Evolutionary conservation across 2,888 invertebrate genomes (phyloP).

Genomic region (Eilema griseolum): DNA sequence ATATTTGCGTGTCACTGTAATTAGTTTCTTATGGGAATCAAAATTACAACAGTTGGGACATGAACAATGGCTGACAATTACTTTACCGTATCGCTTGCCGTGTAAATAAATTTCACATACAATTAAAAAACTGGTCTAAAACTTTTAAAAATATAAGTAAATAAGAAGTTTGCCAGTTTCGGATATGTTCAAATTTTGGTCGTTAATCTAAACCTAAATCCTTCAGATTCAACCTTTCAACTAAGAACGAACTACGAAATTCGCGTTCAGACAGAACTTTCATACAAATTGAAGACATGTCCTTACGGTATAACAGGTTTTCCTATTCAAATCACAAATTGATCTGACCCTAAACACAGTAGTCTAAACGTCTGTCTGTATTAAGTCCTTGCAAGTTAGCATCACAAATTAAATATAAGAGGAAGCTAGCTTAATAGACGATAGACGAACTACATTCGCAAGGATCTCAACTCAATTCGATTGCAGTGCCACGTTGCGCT

Average conservation of each 20-base stretch:
- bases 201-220: too few relatives aligned
- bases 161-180: too few relatives aligned
- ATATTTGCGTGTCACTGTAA: neutral
- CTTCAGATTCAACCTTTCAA: neutral
- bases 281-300: neutral
- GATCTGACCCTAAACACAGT: neutral
- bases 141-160: too few relatives aligned
- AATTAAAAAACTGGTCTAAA: neutral
- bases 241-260: neutral
- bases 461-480: slow-evolving; percentile 1
- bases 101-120: neutral
- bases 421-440: neutral
- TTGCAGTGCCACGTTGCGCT: neutral
- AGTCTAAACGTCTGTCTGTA: neutral
- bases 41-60: neutral
- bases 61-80: too few relatives aligned
- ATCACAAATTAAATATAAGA: neutral
- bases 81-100: too few relatives aligned
- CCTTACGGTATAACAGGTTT: neutral
- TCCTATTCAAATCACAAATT: neutral
- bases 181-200: too few relatives aligned
- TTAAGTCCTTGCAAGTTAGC: neutral
- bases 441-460: neutral
- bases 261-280: neutral
- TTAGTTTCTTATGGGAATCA: neutral